These are phyloP conservation scores for Marmota flaviventris DNA, from an alignment of 2,113 vertebrate species.

Conservation along the genomic window DNA sequence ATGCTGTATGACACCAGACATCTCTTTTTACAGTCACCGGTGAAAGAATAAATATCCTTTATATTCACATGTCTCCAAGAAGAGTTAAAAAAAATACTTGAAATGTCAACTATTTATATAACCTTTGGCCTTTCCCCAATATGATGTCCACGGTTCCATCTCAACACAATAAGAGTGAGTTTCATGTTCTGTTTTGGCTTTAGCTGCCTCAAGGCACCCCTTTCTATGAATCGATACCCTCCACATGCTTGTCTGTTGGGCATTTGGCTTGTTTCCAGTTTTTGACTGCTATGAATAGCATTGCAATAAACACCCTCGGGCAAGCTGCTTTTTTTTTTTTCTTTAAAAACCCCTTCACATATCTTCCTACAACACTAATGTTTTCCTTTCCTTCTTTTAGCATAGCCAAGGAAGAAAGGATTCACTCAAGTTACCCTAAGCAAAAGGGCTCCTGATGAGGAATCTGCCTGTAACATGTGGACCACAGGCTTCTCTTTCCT, in stretches of 20 bases:
- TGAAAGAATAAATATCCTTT: neutral
- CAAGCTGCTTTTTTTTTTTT: neutral
- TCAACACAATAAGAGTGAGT: neutral
- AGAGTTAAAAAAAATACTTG: constrained; percentile 54
- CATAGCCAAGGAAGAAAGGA: neutral
- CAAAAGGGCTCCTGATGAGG: neutral
- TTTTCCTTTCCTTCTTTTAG: neutral
- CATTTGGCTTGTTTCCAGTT: neutral
- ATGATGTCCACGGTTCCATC: neutral
- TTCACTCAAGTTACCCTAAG: neutral
- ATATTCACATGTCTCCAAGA: neutral
- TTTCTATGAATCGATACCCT: neutral
- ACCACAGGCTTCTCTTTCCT: fast-evolving
- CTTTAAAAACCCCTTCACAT: neutral
- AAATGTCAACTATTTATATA: neutral
- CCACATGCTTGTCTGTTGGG: neutral
- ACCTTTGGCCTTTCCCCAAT: neutral
- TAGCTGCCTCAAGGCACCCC: neutral
- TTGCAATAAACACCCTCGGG: neutral
- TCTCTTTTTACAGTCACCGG: neutral
- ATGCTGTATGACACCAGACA: fast-evolving
- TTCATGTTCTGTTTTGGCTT: neutral
- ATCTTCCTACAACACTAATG: neutral
- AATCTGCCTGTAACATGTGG: fast-evolving
- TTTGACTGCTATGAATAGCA: constrained; percentile 41